Base-by-base conservation (phyloP, 2,797 vertebrate species). In the Muraenolepis orangiensis region DNA sequence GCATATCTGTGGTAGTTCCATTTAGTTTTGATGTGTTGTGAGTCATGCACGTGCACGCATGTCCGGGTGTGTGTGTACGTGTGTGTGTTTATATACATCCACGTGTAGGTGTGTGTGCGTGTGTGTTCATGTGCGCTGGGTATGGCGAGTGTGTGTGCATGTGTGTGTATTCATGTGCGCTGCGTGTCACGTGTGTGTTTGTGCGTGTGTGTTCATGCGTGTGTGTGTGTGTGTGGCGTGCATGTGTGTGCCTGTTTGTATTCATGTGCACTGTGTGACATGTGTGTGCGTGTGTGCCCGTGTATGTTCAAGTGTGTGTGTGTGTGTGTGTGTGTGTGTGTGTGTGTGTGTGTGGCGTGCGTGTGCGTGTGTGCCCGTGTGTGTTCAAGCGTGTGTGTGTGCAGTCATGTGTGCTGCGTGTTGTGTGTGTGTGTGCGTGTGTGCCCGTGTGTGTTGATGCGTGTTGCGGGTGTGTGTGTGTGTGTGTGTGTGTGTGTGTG, bases 331-430 rank as follows among this genome's bases (percentile, higher is more conserved):
- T 23, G 23, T 29, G n/a, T 20, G 61, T 66, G 36, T 7, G 4
- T 46, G 11, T 12, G 10, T 12, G 26, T 46, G 36, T 8, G 26
- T 71, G 36, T 71, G n/a, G n/a, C n/a, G 38, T 30, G 36, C 28
- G 70, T 30, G 18, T 26, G 28, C 20, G 70, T 42, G 67, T 18
- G 29, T 57, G 72, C n/a, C n/a, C 74, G 46, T 40, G 0, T 76
- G 66, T n/a, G 76, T 82, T 80, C 85, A 85, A 85, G 88, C 85
- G 75, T 74, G 72, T 20, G 73, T 74, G 69, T 73, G 13, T 75
- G 23, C 8, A 23, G 0, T 2, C 0, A 11, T 20, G 23, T 79
- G 71, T 73, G 31, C 72, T 86, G 88, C 86, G 20, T 12, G 36
- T 38, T 42, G 34, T 5, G 42, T n/a, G 6, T 3, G 3, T 20